These are phyloP conservation scores for Matsumyia berberina DNA, from an alignment of 2,888 invertebrate species.

Conservation along the genomic window DNA sequence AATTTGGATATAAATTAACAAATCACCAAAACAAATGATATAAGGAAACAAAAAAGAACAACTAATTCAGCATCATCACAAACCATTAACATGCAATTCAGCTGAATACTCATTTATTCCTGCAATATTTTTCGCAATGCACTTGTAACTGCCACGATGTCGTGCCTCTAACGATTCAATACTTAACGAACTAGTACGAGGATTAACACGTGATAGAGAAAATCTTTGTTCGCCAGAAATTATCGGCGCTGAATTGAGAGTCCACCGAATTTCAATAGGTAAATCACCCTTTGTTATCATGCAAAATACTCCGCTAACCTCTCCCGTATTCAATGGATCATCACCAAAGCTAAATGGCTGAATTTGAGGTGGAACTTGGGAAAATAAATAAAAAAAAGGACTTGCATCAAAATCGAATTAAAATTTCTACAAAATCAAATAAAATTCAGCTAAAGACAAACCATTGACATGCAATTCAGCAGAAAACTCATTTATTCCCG, in stretches of 20 bases:
- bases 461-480: constrained; percentile 87
- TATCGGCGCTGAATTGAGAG: constrained; percentile 86
- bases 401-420: constrained; percentile 41
- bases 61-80: constrained; percentile 39
- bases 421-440: constrained; percentile 77
- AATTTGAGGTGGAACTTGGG: constrained; percentile 84
- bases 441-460: constrained; percentile 80
- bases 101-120: constrained; percentile 83
- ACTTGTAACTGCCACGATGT: constrained; percentile 87
- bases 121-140: constrained; percentile 86
- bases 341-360: constrained; percentile 85
- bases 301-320: constrained; percentile 87
- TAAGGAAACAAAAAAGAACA: constrained; percentile 9
- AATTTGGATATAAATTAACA: constrained; percentile 28
- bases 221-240: constrained; percentile 87
- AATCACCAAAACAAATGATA: constrained; percentile 3
- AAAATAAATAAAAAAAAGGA: constrained; percentile 77
- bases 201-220: constrained; percentile 85
- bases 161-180: constrained; percentile 86
- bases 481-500: constrained; percentile 88
- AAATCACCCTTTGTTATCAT: constrained; percentile 89
- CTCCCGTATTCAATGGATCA: constrained; percentile 85
- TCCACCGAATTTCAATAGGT: constrained; percentile 89
- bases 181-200: constrained; percentile 85
- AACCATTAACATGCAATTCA: constrained; percentile 78